Evolutionary conservation across 2,113 vertebrate genomes (phyloP).

Genomic region (Polyodon spathula): DNA sequence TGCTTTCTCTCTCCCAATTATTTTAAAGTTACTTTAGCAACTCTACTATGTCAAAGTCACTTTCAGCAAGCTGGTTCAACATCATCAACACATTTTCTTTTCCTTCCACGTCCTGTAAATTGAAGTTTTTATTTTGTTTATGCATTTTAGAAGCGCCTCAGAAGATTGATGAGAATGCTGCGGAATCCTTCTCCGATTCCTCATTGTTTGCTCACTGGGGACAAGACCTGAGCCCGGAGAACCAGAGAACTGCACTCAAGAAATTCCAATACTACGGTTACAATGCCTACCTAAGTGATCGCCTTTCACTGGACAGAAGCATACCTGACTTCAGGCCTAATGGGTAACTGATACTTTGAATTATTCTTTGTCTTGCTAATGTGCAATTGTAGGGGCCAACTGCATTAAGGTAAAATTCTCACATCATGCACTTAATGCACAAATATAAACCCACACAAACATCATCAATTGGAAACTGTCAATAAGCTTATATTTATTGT

Average conservation of each 20-base stretch:
- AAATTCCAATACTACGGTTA: conserved; percentile 97
- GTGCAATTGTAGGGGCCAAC: too few species aligned
- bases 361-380: conserved; percentile 5
- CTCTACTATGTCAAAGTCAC: too few species aligned
- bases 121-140: conserved; percentile 5
- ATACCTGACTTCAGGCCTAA: conserved; percentile 85
- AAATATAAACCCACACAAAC: too few species aligned
- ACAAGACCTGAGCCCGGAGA: conserved; percentile 80
- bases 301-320: conserved; percentile 74
- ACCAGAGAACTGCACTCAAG: conserved; percentile 74
- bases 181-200: conserved; percentile 78
- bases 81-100: too few species aligned
- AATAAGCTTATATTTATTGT: too few species aligned
- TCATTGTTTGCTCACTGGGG: conserved; percentile 94
- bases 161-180: conserved; percentile 61
- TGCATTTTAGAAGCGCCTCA: conserved; percentile 69
- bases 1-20: too few species aligned
- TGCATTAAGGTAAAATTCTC: too few species aligned
- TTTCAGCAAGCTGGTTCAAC: too few species aligned
- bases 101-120: neutral
- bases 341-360: conserved; percentile 59
- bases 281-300: conserved; percentile 94
- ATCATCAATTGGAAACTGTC: too few species aligned
- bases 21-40: too few species aligned
- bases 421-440: too few species aligned